Percentiles rank a stretch among this genome's conserved stretches.
phyloP scores from a whole-genome alignment of 2,888 invertebrate species.

The Anthophora plumipes region DNA sequence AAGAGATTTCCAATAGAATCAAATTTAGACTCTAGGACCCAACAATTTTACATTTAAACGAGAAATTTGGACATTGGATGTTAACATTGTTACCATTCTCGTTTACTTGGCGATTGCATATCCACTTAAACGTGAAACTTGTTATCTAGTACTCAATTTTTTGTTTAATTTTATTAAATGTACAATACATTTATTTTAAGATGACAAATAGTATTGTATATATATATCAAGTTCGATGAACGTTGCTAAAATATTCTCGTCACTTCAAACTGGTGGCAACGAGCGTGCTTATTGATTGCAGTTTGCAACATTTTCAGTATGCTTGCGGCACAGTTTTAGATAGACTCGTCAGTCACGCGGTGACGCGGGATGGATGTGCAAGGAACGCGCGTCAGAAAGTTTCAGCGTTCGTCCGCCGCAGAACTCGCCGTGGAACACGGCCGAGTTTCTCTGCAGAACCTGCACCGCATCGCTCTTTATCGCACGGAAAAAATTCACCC shows the following conservation, averaged over 20 bases:
- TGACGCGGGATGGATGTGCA: constrained; percentile 11
- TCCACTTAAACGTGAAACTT: no score
- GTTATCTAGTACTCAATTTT: no score
- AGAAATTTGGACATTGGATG: no score
- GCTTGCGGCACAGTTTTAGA: constrained; percentile 1
- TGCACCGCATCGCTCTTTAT: background rate
- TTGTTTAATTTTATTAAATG: no score
- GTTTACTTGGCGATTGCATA: no score
- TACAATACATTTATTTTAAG: no score
- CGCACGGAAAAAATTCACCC: background rate
- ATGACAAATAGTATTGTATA: no score
- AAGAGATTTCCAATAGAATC: no score
- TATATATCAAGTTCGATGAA: no score
- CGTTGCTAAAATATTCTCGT: background rate
- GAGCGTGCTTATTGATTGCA: constrained; percentile 2
- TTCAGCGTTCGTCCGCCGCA: constrained; percentile 10
- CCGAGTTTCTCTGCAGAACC: constrained; percentile 3
- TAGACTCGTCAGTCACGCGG: constrained; percentile 28
- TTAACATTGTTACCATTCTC: no score
- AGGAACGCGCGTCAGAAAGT: constrained; percentile 22
- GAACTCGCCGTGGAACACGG: constrained; percentile 2
- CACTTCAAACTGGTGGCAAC: background rate
- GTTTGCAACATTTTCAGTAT: background rate
- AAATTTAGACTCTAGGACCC: no score
- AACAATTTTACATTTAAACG: no score